phyloP scores from a whole-genome alignment of 2,797 vertebrate genomes.

The Lates japonicus region DNA sequence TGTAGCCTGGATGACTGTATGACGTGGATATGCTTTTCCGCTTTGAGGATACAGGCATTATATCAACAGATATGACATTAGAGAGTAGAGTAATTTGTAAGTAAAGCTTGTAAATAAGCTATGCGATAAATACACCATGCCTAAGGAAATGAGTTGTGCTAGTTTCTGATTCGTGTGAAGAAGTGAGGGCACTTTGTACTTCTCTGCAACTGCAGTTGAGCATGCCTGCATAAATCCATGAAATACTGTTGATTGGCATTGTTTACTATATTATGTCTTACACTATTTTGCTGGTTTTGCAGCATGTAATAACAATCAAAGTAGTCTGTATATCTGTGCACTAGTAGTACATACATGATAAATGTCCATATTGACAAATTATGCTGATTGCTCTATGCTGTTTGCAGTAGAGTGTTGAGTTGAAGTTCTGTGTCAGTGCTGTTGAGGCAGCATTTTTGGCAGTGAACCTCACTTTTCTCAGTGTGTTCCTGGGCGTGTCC shows the following conservation, averaged over 20 bases:
- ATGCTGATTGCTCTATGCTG: neutral
- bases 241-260: neutral
- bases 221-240: neutral
- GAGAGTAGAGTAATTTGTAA: neutral
- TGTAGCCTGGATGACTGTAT: neutral
- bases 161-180: neutral
- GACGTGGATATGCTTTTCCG: neutral
- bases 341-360: neutral
- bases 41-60: neutral
- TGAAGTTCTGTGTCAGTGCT: constrained; percentile 2
- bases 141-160: neutral
- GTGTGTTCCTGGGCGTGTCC: constrained; percentile 65
- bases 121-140: neutral
- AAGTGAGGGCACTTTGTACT: neutral
- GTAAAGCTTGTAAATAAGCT: neutral
- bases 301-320: neutral
- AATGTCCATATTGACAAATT: neutral
- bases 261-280: neutral
- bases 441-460: constrained; percentile 42
- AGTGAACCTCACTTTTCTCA: constrained; percentile 16
- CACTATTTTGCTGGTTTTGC: neutral
- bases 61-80: neutral
- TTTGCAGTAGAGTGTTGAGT: neutral
- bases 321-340: neutral
- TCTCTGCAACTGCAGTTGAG: neutral